A percentile compares a stretch with the other conserved stretches of the same genome.
phyloP scores from a whole-genome alignment of 2,797 vertebrate genomes.

The Mycteria americana region DNA sequence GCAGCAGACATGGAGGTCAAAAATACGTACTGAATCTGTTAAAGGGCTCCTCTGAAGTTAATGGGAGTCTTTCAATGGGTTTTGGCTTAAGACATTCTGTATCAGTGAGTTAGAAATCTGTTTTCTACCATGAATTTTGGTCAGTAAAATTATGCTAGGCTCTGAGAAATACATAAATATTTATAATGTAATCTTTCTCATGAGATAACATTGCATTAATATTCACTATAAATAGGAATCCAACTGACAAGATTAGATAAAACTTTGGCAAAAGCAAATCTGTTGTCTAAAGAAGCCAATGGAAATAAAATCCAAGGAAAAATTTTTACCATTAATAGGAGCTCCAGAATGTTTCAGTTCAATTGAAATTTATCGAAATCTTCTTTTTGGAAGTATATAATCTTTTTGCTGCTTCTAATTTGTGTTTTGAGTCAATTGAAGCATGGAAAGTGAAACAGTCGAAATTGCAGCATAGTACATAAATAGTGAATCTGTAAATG shows the following conservation, averaged over 20 bases:
- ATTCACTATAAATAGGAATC: not conserved
- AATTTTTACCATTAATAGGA: not conserved
- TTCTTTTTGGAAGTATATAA: not conserved
- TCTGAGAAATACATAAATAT: not conserved
- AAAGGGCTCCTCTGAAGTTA: not conserved
- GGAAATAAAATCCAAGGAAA: not conserved
- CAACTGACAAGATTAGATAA: not conserved
- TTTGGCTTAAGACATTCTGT: not conserved
- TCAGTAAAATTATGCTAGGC: not conserved
- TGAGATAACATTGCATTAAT: slow-evolving; percentile 3
- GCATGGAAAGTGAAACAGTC: not conserved
- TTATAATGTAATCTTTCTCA: not conserved
- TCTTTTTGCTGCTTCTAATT: not conserved
- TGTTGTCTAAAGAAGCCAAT: not conserved
- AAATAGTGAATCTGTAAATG: not conserved
- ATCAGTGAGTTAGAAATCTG: not conserved
- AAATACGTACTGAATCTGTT: not conserved
- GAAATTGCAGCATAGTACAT: not conserved
- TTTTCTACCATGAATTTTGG: not conserved
- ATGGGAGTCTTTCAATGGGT: not conserved
- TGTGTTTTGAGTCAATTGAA: not conserved
- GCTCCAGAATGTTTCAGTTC: not conserved
- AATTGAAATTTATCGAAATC: not conserved
- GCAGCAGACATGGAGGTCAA: not conserved
- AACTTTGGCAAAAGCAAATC: not conserved